A percentile compares a stretch with the other conserved stretches of the same genome.
phyloP scores from a whole-genome alignment of 1,140 invertebrate species.

The Trachymyrmex cornetzi region DNA sequence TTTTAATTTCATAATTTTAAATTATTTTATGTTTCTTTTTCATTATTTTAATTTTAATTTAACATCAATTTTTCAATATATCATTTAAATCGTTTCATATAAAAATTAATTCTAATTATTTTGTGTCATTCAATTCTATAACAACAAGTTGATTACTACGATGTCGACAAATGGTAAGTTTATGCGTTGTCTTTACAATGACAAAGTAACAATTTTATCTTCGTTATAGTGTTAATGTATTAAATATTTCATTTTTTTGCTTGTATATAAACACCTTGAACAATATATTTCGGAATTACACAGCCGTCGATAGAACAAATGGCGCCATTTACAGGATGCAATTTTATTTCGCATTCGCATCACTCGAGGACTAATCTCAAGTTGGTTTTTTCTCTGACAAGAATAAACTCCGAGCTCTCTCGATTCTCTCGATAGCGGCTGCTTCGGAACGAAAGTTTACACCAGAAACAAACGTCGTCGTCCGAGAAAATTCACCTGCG shows the following conservation, averaged over 20 bases:
- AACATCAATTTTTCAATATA: neutral
- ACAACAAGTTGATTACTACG: neutral
- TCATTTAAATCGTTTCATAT: neutral
- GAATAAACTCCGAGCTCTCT: slow-evolving; percentile 6
- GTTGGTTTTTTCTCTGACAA: neutral
- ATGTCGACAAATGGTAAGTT: neutral
- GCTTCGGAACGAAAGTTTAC: slow-evolving; percentile 10
- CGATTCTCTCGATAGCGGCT: neutral
- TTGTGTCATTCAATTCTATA: neutral
- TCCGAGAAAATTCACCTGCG: slow-evolving; percentile 10
- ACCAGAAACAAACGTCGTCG: slow-evolving; percentile 26
- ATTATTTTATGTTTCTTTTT: neutral
- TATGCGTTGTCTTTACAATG: neutral
- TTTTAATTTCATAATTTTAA: neutral
- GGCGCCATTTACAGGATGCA: slow-evolving; percentile 9
- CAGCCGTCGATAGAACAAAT: slow-evolving; percentile 19
- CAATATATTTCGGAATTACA: slow-evolving; percentile 15
- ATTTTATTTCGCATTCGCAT: slow-evolving; percentile 27
- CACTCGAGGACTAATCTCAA: slow-evolving; percentile 31
- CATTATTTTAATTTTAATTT: slow-evolving; percentile 1
- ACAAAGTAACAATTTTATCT: neutral
- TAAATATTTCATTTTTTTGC: no score
- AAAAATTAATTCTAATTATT: neutral
- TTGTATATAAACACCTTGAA: neutral
- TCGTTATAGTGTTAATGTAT: neutral